Base-by-base conservation (phyloP, 2,888 invertebrate genomes). In the Athripsodes cinereus region DNA sequence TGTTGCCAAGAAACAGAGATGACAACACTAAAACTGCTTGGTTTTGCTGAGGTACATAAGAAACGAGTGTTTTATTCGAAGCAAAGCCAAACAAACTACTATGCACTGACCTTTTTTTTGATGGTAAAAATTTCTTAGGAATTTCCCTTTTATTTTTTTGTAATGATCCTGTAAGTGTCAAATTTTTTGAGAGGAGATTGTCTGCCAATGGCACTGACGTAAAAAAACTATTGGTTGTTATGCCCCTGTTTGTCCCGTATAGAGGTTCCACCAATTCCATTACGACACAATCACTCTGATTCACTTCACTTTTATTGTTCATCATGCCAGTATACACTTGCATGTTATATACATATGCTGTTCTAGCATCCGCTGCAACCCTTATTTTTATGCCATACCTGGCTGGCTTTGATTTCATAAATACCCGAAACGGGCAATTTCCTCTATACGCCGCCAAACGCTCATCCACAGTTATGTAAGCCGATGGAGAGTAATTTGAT, bases 381-480 rank as follows among this genome's bases (percentile, higher is more conserved):
- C 56, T 56, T 21, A 59, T 59, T 59, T 59, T 59, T 26, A 59
- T 59, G 2, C 59, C 62, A 31, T 59, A 59, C 18, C 16, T 59
- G 2, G 18, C 56, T 5, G 59, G 59, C 26, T 59, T 61, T 0
- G 56, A 50, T 35, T 64, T 65, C 44, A 65, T 66, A 35, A 49
- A 61, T 11, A 59, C 59, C 3, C 61, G 56, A 59, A 61, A 61
- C 48, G 57, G 56, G 21, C 62, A 59, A 48, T 62, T 62, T 2
- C 62, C 62, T 49, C 52, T 54, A 46, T 44, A 59, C 1, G 40
- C 48, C 10, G 58, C 55, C 47, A 61, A 53, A 34, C 53, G 52
- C 31, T 61, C 61, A 53, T 58, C 61, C 13, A 58, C 53, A 22
- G 61, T 61, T 51, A 60, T 53, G 11, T 56, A 6, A 40, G 46